A percentile compares a stretch with the other conserved stretches of the same genome.
Conservation (phyloP, 2,797 vertebrate genomes). For the Eulemur rubriventer region DNA sequence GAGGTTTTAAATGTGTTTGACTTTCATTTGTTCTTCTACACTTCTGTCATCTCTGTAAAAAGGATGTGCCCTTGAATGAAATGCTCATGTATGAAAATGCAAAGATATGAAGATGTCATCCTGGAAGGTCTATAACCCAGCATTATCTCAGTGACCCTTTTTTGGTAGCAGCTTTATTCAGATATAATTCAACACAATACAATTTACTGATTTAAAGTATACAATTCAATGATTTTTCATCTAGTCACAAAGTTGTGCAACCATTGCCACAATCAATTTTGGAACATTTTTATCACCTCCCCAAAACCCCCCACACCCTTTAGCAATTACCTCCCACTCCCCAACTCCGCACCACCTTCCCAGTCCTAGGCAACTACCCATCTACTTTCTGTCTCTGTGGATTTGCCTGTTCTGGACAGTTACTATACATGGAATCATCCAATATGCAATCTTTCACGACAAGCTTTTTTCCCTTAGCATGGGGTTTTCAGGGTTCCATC, state of each 20-base stretch:
- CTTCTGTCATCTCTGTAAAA: not conserved
- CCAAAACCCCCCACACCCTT: not conserved
- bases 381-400: not conserved
- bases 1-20: not conserved
- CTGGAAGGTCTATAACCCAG: not conserved
- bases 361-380: not conserved
- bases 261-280: not conserved
- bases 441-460: not conserved
- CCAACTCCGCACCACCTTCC: not conserved
- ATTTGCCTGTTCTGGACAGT: not conserved
- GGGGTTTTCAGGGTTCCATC: not conserved
- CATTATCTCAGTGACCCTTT: not conserved
- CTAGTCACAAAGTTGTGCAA: not conserved
- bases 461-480: not conserved
- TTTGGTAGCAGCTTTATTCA: not conserved
- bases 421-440: not conserved
- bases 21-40: not conserved
- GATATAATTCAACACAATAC: not conserved
- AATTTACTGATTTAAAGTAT: not conserved
- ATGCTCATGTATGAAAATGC: not conserved
- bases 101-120: not conserved
- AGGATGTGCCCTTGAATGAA: not conserved
- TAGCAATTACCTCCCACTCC: not conserved
- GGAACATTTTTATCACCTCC: not conserved
- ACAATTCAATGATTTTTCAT: not conserved